Percentiles rank a stretch among this genome's conserved stretches.
phyloP scores from a whole-genome alignment of 2,888 invertebrate species.

The Amphipyra tragopoginis region DNA sequence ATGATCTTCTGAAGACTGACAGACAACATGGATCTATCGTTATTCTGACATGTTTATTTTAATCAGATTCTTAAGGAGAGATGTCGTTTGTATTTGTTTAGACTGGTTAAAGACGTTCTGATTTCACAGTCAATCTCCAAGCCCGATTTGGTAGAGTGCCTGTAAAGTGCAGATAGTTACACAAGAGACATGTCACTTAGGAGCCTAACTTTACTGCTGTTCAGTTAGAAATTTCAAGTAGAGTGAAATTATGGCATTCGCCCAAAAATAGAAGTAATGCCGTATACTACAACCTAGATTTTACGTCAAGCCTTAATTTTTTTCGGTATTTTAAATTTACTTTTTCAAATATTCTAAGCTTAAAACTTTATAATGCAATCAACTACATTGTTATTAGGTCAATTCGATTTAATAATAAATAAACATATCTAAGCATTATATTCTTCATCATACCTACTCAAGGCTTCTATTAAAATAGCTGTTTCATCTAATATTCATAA shows the following conservation, averaged over 20 bases:
- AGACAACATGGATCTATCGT: conserved; percentile 20
- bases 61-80: neutral
- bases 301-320: too few relatives aligned
- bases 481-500: conserved; percentile 21
- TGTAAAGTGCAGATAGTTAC: neutral
- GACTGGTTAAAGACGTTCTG: neutral
- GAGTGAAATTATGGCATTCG: too few relatives aligned
- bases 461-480: conserved; percentile 17
- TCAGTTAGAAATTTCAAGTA: too few relatives aligned
- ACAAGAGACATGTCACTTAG: too few relatives aligned
- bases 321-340: too few relatives aligned
- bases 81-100: conserved; percentile 16
- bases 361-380: too few relatives aligned
- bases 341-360: too few relatives aligned
- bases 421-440: conserved; percentile 12
- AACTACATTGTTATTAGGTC: conserved; percentile 1
- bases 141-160: neutral
- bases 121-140: conserved; percentile 1
- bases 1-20: conserved; percentile 1
- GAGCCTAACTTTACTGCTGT: too few relatives aligned
- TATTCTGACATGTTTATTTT: conserved; percentile 19
- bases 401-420: conserved; percentile 16
- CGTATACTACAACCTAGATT: too few relatives aligned
- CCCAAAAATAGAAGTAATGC: too few relatives aligned
- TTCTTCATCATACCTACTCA: conserved; percentile 12